Evolutionary conservation across 2,113 vertebrate species (phyloP).

Genomic region (Electrona antarctica): DNA sequence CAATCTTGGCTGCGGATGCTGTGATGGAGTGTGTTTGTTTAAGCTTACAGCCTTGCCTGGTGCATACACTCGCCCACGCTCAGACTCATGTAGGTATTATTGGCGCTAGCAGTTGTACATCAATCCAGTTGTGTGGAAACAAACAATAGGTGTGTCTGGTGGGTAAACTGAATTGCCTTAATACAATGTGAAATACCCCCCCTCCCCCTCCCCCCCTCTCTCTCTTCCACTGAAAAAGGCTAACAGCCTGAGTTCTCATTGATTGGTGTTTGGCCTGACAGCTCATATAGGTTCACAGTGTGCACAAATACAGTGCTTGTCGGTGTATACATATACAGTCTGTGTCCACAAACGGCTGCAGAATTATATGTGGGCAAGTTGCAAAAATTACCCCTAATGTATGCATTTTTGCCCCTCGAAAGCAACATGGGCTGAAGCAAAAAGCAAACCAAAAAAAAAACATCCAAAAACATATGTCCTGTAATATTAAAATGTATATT

Average conservation of each 20-base stretch:
- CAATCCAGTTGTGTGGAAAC: conserved; percentile 29
- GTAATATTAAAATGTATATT: too few relatives aligned
- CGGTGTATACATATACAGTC: neutral
- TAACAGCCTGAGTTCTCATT: conserved; percentile 11
- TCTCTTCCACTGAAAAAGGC: neutral
- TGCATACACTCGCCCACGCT: conserved; percentile 4
- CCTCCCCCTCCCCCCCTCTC: neutral
- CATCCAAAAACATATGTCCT: too few relatives aligned
- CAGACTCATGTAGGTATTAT: neutral
- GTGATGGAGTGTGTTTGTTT: conserved; percentile 19
- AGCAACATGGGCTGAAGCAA: too few relatives aligned
- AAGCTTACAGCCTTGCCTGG: conserved; percentile 1
- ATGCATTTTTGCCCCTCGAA: too few relatives aligned
- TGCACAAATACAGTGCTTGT: neutral
- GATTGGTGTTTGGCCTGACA: conserved; percentile 12
- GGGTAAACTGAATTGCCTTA: neutral
- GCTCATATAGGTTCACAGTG: neutral
- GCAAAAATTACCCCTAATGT: neutral
- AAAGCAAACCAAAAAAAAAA: too few relatives aligned
- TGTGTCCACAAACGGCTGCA: too few relatives aligned
- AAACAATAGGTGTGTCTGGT: conserved; percentile 28
- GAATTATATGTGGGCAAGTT: neutral
- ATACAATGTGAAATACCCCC: neutral
- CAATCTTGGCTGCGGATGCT: conserved; percentile 6
- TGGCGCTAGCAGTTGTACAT: conserved; percentile 14